Evolutionary conservation across 2,797 vertebrate species (phyloP), one percentile per base, ranked within the genome.

Genomic region (Artibeus lituratus): DNA sequence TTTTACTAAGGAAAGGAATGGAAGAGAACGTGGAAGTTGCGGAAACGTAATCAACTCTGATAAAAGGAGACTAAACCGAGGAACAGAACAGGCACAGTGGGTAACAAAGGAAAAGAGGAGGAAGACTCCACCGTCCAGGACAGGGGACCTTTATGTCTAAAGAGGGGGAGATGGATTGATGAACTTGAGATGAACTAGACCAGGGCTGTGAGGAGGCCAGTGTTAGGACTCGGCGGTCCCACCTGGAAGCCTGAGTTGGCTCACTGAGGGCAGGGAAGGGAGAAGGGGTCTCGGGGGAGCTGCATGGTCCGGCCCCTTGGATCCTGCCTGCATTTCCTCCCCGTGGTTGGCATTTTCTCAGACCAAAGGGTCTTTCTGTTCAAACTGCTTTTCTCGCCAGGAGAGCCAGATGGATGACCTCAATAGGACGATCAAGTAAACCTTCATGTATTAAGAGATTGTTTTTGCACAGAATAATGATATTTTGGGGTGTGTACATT

Each of bases 341-440:
- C 76, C 32, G 57, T 57, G 32, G n/a, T 88, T 93, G 59, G 65
- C 42, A 57, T 78, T 67, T 86, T 67, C 72, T 95, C 62, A 37
- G 44, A 72, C 53, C 39, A 80, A 87, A 78, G 39, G 81, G 18
- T 87, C 72, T 57, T 73, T 81, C 90, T 92, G 49, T 81, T 74
- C 74, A 74, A 94, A 83, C 32, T 81, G 39, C 42, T 90, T 94
- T 92, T 92, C 84, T 95, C 92, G 91, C 80, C 69, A 42, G 76
- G 67, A 94, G 37, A 82, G 26, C 70, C 88, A 95, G 76, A 95
- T 81, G 82, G 57, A 49, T 92, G 86, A 92, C 32, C 74, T 35
- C n/a, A 69, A 69, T 42, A 82, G 76, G 47, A 89, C 76, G 55
- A 93, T 95, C 47, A 95, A 96, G 65, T 35, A 65, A 93, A 44